Percentiles rank a stretch among this genome's conserved stretches.
Evolutionary conservation across 2,888 invertebrate genomes (phyloP).

Genomic region (Seira musarum): DNA sequence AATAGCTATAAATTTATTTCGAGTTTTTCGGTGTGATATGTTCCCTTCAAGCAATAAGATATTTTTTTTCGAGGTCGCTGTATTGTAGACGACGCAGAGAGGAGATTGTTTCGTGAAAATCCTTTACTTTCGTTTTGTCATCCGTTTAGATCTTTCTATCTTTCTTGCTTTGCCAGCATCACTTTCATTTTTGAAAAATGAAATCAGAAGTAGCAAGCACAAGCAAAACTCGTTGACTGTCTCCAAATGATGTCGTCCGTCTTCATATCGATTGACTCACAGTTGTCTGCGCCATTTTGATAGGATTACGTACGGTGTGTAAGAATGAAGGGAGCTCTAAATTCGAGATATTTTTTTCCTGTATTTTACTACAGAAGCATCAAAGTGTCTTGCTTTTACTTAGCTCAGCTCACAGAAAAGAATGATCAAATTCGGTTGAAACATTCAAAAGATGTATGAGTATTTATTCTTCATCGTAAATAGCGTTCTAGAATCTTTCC

Average conservation of each 20-base stretch:
- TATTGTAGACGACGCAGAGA: background rate
- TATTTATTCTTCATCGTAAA: constrained; percentile 1
- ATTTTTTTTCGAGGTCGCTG: background rate
- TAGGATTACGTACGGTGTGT: constrained; percentile 5
- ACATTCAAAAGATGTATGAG: background rate
- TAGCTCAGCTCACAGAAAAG: no score
- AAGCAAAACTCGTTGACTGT: constrained; percentile 8
- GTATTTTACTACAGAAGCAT: background rate
- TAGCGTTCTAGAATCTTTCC: constrained; percentile 2
- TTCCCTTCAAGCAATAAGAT: background rate
- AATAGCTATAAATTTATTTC: background rate
- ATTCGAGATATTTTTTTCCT: background rate
- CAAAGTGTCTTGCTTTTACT: background rate
- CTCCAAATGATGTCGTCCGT: constrained; percentile 28
- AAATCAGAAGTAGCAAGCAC: constrained; percentile 22
- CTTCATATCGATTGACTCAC: constrained; percentile 42
- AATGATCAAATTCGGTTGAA: background rate
- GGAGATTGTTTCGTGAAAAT: constrained; percentile 16
- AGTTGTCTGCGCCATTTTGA: constrained; percentile 34
- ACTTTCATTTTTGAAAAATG: constrained; percentile 18
- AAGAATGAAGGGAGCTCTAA: background rate
- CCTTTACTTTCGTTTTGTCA: constrained; percentile 13
- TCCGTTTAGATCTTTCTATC: constrained; percentile 14
- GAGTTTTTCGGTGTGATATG: background rate
- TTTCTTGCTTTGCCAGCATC: constrained; percentile 15